A percentile compares a stretch with the other conserved stretches of the same genome.
Evolutionary conservation across 2,113 vertebrate genomes (phyloP).

Genomic region (Anguilla japonica): DNA sequence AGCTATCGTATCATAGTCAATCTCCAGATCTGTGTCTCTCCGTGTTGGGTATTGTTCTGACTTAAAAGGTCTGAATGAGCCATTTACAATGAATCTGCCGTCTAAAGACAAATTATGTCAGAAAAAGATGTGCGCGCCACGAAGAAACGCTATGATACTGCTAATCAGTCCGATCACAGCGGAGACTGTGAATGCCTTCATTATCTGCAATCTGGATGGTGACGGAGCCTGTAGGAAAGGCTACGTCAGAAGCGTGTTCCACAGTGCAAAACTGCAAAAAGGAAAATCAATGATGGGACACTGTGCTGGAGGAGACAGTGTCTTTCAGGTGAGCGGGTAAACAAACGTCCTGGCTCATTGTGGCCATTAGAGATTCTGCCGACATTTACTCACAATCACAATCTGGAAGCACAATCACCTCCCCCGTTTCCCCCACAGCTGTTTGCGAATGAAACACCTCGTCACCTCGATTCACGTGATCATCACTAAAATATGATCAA

Average conservation of each 20-base stretch:
- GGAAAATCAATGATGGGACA: too few relatives aligned
- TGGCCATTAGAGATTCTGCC: background rate
- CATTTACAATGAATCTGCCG: background rate
- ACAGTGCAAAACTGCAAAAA: too few relatives aligned
- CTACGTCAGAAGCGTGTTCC: too few relatives aligned
- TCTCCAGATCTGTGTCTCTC: background rate
- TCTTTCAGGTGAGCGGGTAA: background rate
- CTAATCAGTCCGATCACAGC: background rate
- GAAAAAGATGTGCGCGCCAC: background rate
- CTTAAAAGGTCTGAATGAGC: too few relatives aligned
- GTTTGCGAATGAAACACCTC: background rate
- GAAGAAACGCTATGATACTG: background rate
- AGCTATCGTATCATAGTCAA: background rate
- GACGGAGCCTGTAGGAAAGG: background rate
- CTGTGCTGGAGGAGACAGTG: background rate
- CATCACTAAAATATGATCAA: background rate
- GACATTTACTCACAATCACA: too few relatives aligned
- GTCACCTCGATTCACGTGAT: background rate
- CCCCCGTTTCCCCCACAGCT: too few relatives aligned
- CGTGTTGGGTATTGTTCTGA: background rate
- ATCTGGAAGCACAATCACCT: too few relatives aligned
- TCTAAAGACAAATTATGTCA: background rate
- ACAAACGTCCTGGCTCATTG: background rate
- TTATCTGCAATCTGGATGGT: background rate
- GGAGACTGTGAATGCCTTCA: background rate